Conservation (phyloP, 1,140 invertebrate species). For the Goniozus legneri region DNA sequence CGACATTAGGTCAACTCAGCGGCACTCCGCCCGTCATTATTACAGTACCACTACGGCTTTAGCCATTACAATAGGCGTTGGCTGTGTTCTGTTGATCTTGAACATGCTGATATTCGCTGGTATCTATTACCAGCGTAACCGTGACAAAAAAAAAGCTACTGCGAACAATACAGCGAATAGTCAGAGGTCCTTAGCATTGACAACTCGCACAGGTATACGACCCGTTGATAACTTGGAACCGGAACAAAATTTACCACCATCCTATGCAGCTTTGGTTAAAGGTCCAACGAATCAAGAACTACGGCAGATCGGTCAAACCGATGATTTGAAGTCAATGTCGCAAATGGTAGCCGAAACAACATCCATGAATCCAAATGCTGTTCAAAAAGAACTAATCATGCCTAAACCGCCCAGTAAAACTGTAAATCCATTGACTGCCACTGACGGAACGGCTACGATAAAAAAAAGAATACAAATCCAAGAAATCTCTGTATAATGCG, state of each 20-base stretch:
- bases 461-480: conserved; percentile 67
- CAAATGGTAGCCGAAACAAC: conserved; percentile 15
- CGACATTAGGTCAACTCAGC: conserved; percentile 54
- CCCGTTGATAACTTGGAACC: conserved; percentile 29
- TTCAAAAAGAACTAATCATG: conserved; percentile 38
- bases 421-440: conserved; percentile 43
- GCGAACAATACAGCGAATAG: conserved; percentile 38
- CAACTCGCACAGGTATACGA: conserved; percentile 38
- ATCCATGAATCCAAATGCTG: conserved; percentile 15
- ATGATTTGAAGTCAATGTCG: background rate
- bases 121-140: conserved; percentile 78
- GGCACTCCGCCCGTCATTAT: conserved; percentile 57
- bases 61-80: conserved; percentile 85
- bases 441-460: conserved; percentile 51
- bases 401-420: conserved; percentile 52
- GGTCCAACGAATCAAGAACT: conserved; percentile 42
- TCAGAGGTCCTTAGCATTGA: conserved; percentile 48
- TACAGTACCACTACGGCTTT: conserved; percentile 76
- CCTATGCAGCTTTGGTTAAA: conserved; percentile 49
- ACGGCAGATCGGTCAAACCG: conserved; percentile 18
- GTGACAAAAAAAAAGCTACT: conserved; percentile 49
- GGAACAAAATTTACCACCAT: conserved; percentile 50
- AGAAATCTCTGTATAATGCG: conserved; percentile 65
- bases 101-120: conserved; percentile 86
- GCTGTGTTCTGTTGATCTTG: conserved; percentile 79